A percentile compares a stretch with the other conserved stretches of the same genome.
Evolutionary conservation across 2,113 vertebrate species (phyloP).

Genomic region (Cinclus cinclus): DNA sequence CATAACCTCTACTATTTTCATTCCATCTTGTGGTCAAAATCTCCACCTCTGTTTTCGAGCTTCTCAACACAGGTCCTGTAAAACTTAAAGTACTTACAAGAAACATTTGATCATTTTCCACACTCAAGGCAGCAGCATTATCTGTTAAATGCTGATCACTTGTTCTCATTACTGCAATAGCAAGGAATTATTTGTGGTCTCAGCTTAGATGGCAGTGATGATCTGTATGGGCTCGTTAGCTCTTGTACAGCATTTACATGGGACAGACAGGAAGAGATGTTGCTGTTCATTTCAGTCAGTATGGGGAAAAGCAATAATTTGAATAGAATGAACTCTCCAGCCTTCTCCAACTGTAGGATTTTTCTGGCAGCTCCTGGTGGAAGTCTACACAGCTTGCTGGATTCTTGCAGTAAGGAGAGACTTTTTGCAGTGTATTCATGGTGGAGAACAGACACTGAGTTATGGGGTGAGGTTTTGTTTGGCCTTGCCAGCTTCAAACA

Average conservation of each 20-base stretch:
- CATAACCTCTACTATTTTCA: not conserved
- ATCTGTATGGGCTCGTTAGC: constrained; percentile 39
- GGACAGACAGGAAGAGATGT: not conserved
- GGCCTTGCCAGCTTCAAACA: not conserved
- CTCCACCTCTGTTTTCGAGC: not conserved
- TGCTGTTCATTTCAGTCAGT: constrained; percentile 12
- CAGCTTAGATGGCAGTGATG: constrained; percentile 18
- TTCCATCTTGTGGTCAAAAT: not conserved
- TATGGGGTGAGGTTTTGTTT: not conserved
- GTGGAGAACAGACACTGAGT: not conserved
- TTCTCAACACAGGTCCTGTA: not conserved
- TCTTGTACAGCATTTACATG: not conserved
- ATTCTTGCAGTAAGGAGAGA: not conserved
- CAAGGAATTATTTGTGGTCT: constrained; percentile 5
- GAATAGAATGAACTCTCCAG: constrained; percentile 26
- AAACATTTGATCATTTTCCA: not conserved
- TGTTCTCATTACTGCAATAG: constrained; percentile 21
- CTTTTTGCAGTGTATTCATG: not conserved
- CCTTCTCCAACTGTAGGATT: constrained; percentile 12
- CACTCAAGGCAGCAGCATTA: constrained; percentile 11
- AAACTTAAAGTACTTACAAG: not conserved
- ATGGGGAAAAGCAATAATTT: constrained; percentile 45
- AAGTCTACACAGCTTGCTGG: not conserved
- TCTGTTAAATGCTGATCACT: not conserved
- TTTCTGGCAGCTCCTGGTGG: not conserved